A percentile compares a stretch with the other conserved stretches of the same genome.
Conservation (phyloP, 2,888 invertebrate genomes). For the Drosophila fungiperda region DNA sequence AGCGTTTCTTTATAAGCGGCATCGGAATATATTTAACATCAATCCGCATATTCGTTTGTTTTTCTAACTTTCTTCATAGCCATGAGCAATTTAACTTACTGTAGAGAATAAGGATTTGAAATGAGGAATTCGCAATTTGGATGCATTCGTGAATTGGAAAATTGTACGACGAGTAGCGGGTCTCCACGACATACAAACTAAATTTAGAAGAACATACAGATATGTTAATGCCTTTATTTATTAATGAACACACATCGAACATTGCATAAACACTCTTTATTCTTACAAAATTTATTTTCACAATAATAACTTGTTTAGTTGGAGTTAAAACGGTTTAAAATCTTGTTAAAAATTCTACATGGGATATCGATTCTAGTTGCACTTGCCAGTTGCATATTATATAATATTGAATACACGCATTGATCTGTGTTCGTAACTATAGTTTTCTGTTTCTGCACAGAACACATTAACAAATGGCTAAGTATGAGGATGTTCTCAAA, state of each 20-base stretch:
- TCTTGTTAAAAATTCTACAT: constrained; percentile 5
- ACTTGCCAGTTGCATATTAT: constrained; percentile 22
- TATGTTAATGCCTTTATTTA: neutral
- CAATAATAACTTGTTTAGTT: constrained; percentile 41
- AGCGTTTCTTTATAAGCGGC: neutral
- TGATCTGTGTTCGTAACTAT: neutral
- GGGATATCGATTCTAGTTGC: constrained; percentile 6
- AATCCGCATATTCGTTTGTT: neutral
- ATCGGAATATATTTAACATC: neutral
- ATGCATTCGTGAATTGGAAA: neutral
- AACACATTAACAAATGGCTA: constrained; percentile 36
- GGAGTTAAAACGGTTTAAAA: constrained; percentile 26
- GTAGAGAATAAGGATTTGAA: neutral
- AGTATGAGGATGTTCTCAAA: constrained; percentile 11
- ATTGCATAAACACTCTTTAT: constrained; percentile 45
- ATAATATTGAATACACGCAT: constrained; percentile 8
- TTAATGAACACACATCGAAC: constrained; percentile 7
- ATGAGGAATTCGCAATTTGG: neutral
- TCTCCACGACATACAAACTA: neutral
- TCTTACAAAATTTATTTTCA: constrained; percentile 26
- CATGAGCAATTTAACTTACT: neutral
- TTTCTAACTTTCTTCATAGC: neutral
- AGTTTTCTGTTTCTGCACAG: constrained; percentile 19
- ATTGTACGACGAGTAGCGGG: neutral
- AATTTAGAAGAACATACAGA: neutral